Conservation (phyloP, 2,797 vertebrate genomes). For the Staurois parvus region DNA sequence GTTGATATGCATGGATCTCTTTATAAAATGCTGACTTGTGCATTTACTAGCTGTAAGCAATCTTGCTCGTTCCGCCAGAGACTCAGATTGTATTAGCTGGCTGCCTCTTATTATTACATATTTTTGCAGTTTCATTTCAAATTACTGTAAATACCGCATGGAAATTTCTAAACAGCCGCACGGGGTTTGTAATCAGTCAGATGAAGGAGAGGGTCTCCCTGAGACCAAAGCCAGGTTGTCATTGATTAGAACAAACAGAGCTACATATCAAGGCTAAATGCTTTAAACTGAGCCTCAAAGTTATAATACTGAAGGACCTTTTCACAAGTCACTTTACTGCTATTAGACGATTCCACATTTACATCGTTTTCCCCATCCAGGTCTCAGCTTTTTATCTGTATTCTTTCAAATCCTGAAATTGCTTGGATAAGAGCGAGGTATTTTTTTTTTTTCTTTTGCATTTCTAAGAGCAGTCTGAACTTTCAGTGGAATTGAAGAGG, state of each 20-base stretch:
- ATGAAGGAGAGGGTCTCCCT: constrained; percentile 72
- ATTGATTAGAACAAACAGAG: constrained; percentile 74
- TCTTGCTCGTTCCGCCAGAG: neutral
- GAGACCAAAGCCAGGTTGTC: constrained; percentile 74
- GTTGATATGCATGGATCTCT: neutral
- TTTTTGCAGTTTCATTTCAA: constrained; percentile 14
- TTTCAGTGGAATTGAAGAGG: constrained; percentile 98
- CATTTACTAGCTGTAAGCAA: neutral
- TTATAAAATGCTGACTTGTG: neutral
- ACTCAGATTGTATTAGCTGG: neutral
- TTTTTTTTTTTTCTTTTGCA: constrained; percentile 72
- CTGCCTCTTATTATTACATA: constrained; percentile 16
- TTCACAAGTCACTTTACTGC: constrained; percentile 70
- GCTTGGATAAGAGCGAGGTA: constrained; percentile 82
- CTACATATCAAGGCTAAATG: constrained; percentile 69
- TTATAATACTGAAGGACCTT: constrained; percentile 70
- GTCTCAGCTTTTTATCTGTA: constrained; percentile 91
- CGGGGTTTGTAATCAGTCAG: constrained; percentile 29
- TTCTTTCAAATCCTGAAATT: constrained; percentile 98
- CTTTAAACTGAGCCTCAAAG: constrained; percentile 68
- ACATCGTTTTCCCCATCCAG: constrained; percentile 84
- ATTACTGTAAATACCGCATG: constrained; percentile 16
- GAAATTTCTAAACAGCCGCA: constrained; percentile 22
- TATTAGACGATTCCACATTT: constrained; percentile 81
- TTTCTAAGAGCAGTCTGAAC: constrained; percentile 89